These are phyloP conservation scores for Sarcophaga rosellei DNA, from an alignment of 2,888 invertebrate species.

Conservation along the genomic window DNA sequence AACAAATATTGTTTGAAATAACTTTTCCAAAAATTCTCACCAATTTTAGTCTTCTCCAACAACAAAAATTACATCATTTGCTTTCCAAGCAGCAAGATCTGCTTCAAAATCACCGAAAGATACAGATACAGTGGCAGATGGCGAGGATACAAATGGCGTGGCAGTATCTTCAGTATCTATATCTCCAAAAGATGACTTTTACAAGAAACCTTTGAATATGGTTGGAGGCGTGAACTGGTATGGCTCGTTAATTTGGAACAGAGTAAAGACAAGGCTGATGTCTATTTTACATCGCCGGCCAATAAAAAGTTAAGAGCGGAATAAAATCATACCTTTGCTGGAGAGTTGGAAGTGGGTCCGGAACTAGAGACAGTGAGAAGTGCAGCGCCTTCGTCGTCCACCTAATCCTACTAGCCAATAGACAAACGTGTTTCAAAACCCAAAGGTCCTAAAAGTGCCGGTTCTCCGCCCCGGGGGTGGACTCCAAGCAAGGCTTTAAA, in stretches of 20 bases:
- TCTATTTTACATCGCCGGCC: constrained; percentile 91
- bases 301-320: constrained; percentile 89
- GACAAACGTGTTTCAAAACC: constrained; percentile 85
- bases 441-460: constrained; percentile 84
- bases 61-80: constrained; percentile 27
- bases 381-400: constrained; percentile 81
- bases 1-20: too few relatives aligned
- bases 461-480: constrained; percentile 82
- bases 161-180: constrained; percentile 23
- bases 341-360: constrained; percentile 86
- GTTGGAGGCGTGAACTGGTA: constrained; percentile 92
- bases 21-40: neutral
- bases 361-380: constrained; percentile 90
- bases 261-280: constrained; percentile 84
- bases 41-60: constrained; percentile 36
- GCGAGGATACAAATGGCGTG: constrained; percentile 62
- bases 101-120: constrained; percentile 56
- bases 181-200: constrained; percentile 75
- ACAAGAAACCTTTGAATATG: constrained; percentile 84
- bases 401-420: constrained; percentile 63
- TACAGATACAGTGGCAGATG: constrained; percentile 69
- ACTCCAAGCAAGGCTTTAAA: constrained; percentile 77
- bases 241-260: constrained; percentile 84
- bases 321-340: constrained; percentile 85
- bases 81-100: constrained; percentile 34